Evolutionary conservation across 2,113 vertebrate genomes (phyloP), one percentile per base, ranked within the genome.

Genomic region (Emydura subglobosa): DNA sequence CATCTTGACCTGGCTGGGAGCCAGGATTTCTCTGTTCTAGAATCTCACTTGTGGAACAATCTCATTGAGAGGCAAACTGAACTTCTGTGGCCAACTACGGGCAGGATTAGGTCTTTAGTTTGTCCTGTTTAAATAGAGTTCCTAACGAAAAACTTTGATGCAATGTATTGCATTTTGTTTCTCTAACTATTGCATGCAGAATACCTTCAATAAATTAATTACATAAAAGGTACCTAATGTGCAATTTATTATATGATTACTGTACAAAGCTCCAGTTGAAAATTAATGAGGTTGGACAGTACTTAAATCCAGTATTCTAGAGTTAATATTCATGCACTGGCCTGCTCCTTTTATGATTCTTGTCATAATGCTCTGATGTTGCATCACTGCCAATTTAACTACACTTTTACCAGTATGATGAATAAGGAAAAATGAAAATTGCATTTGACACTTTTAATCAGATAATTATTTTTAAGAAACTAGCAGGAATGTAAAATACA

Each of bases 361-460:
- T 76, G 59, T 85, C 91, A 31, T 84, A 92, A 88, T 82, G 82
- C 22, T 0, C 80, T 2, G 50, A 86, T 50, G n/a, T 31, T 79
- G 87, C 89, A 3, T 25, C 61, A 1, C 72, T 76, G 91, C 96
- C 92, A 88, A 24, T 34, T 53, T 21, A 79, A 68, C 84, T 49
- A 24, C 89, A 6, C 85, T 96, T 91, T 50, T 21, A 61, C 79
- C 90, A 47, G 95, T 31, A 49, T 74, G 89, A 57, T 53, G 91
- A 90, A 96, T 22, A 83, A 95, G 85, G 94, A 84, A 91, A 88
- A 89, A 81, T 6, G 61, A 90, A 96, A 97, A 96, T 94, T 90
- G 25, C 87, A 83, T 91, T 98, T 97, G 97, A 97, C 96, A 91
- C 96, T 90, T 97, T 92, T 94, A 97, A 97, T 96, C 96, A 95